Percentiles rank a stretch among this genome's conserved stretches.
These are phyloP conservation scores for Myiotriccus ornatus DNA, from an alignment of 2,797 vertebrate species.

Conservation along the genomic window DNA sequence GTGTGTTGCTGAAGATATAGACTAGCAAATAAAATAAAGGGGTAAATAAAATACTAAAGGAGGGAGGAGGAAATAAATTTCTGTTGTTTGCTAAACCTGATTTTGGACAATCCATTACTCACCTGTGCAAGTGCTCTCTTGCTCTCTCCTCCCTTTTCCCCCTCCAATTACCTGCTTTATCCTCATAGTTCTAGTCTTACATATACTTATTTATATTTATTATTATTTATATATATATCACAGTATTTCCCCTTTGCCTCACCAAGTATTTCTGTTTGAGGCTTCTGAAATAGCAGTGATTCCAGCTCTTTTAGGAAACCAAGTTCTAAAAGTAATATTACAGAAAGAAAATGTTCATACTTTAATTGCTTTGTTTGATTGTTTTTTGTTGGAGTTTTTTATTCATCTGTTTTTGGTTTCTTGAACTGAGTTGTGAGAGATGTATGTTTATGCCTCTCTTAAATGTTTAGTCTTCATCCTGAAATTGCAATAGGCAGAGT, in stretches of 20 bases:
- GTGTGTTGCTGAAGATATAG: not conserved
- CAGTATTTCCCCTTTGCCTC: not conserved
- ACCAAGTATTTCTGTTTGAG: not conserved
- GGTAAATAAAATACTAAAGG: not conserved
- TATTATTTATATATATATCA: not conserved
- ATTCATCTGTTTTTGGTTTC: not conserved
- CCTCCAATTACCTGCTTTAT: not conserved
- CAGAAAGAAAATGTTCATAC: not conserved
- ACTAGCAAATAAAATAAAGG: not conserved
- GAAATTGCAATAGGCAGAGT: not conserved
- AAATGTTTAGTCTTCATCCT: not conserved
- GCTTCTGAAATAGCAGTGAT: not conserved
- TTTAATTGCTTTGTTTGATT: not conserved
- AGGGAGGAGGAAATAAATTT: not conserved
- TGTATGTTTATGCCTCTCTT: not conserved
- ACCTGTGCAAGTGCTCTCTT: fast-evolving
- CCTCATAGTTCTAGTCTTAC: not conserved
- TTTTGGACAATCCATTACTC: not conserved
- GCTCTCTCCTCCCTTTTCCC: fast-evolving
- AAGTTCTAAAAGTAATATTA: not conserved
- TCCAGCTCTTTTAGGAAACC: not conserved
- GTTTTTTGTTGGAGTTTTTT: not conserved
- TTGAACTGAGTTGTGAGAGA: not conserved
- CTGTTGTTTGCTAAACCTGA: not conserved
- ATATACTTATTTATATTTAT: not conserved